phyloP scores from a whole-genome alignment of 2,113 vertebrate genomes.

The Eidolon helvum region DNA sequence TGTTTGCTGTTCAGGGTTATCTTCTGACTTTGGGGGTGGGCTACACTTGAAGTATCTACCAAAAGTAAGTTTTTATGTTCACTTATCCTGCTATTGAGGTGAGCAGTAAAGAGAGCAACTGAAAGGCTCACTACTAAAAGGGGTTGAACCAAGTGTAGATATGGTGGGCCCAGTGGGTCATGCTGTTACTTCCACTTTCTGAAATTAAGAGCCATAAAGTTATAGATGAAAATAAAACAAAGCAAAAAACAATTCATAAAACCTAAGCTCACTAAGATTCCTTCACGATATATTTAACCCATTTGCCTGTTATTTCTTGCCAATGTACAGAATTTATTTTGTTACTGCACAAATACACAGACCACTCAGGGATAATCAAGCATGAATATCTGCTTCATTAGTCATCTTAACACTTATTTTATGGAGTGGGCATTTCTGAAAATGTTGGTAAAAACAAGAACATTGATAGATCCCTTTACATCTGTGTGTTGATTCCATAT shows the following conservation, averaged over 20 bases:
- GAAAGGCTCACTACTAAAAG: neutral
- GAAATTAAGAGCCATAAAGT: slow-evolving; percentile 4
- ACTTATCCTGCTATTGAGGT: slow-evolving; percentile 49
- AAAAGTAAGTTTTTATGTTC: slow-evolving; percentile 70
- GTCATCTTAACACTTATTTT: slow-evolving; percentile 41
- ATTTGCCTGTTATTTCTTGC: slow-evolving; percentile 52
- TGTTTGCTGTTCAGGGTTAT: slow-evolving; percentile 67
- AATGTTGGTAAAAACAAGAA: slow-evolving; percentile 43
- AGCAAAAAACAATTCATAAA: slow-evolving; percentile 7
- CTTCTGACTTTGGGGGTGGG: slow-evolving; percentile 58
- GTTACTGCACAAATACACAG: neutral
- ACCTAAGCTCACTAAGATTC: slow-evolving; percentile 40
- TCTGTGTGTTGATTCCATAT: slow-evolving; percentile 49
- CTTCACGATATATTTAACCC: slow-evolving; percentile 17
- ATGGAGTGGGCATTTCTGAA: slow-evolving; percentile 33
- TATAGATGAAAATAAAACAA: slow-evolving; percentile 26
- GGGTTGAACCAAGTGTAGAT: neutral
- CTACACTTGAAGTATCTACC: slow-evolving; percentile 61
- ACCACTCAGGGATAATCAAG: slow-evolving; percentile 14
- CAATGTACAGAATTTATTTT: slow-evolving; percentile 29
- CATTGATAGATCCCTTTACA: neutral
- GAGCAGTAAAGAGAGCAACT: slow-evolving; percentile 28
- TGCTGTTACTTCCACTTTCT: slow-evolving; percentile 27
- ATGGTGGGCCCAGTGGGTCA: neutral
- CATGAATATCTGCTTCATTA: slow-evolving; percentile 46